Base-by-base conservation (phyloP, 2,113 vertebrate species). In the Brachirus orientalis region DNA sequence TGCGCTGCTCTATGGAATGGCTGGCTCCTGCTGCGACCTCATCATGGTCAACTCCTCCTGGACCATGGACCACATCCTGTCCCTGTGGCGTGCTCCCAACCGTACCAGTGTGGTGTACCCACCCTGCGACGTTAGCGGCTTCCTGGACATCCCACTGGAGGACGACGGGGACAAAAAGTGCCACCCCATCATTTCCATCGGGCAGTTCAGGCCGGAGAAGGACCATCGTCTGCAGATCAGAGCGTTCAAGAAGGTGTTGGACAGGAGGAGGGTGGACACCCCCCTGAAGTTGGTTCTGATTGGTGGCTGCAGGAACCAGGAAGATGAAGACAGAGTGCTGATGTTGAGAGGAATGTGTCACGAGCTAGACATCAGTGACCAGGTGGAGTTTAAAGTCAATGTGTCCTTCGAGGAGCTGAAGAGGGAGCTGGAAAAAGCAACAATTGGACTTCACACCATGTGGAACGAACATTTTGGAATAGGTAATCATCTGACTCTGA, bases 401-500 rank as follows among this genome's bases (percentile, higher is more conserved):
- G 80, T 98, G 82, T 77, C 95, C 0, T 99, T 98, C 54, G 92
- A 95, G 51, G 96, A 97, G 66, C 90, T 99, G 48, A 97, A 98
- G 92, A 90, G 83, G 6, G 93, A 95, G 65, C 86, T 99, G 69
- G 86, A 81, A 0, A 82, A 94, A 48, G 96, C 96, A 50, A 95
- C 95, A 4, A 89, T 99, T 0, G 97, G 97, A 12, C 92, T 99
- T 63, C 98, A 99, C 20, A 99, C 96, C 8, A 99, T 99, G 98
- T 99, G 96, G 97, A 98, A 98, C 0, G 98, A 99, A 79, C 98
- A 99, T 85, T 99, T 99, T 8, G 97, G 98, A 14, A 99, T 99
- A 7, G 96, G 97, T 99, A 87, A 94, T 3, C 38, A 40, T 40
- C 11, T 12, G 3, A 40, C 2, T 40, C 11, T 40, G n/a, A 37